phyloP scores from a whole-genome alignment of 2,888 invertebrate genomes.

The Harmothoe impar region DNA sequence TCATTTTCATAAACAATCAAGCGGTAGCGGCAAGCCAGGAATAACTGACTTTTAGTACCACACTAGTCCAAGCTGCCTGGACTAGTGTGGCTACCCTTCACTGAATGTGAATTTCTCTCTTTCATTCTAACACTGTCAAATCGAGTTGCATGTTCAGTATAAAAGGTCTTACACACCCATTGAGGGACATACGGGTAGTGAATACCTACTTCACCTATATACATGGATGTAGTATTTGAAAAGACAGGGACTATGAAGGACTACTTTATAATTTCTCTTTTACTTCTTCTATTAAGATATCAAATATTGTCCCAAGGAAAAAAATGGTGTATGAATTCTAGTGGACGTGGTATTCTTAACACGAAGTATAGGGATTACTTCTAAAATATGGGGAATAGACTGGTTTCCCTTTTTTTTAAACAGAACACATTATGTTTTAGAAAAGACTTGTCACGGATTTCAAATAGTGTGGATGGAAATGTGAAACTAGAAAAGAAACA shows the following conservation, averaged over 20 bases:
- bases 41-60: no score
- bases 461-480: background rate
- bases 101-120: no score
- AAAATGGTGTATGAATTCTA: background rate
- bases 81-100: no score
- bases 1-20: no score
- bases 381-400: background rate
- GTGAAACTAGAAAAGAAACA: background rate
- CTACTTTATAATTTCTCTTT: background rate
- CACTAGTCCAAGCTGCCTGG: no score
- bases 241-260: background rate
- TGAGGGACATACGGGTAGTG: background rate
- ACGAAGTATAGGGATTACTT: background rate
- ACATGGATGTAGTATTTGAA: background rate
- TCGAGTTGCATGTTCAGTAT: background rate
- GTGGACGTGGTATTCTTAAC: background rate
- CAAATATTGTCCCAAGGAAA: background rate
- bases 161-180: background rate
- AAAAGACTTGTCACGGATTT: background rate
- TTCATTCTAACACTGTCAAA: background rate
- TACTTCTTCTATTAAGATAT: background rate
- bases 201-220: slow-evolving; percentile 14
- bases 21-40: no score
- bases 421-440: no score
- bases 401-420: no score